Percentiles rank a stretch among this genome's conserved stretches.
Evolutionary conservation across 2,797 vertebrate species (phyloP).

Genomic region (Limosa lapponica): DNA sequence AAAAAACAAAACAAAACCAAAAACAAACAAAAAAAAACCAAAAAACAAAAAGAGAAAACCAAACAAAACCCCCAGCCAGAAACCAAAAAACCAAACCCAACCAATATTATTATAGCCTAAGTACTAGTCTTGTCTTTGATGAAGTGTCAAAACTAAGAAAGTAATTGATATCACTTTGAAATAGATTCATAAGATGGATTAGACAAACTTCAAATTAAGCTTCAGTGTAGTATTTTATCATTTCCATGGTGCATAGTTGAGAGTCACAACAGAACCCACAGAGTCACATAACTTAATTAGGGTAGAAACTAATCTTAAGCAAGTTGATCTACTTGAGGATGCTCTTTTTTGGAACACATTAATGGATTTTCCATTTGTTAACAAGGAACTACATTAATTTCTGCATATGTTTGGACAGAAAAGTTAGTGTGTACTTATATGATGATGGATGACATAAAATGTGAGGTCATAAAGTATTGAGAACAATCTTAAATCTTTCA

Average conservation of each 20-base stretch:
- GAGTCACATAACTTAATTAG: neutral
- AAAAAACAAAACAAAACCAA: neutral
- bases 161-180: neutral
- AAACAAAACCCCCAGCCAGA: neutral
- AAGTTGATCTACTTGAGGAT: neutral
- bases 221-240: neutral
- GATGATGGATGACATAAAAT: neutral
- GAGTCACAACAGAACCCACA: neutral
- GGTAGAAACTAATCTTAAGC: neutral
- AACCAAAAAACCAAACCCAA: neutral
- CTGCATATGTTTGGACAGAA: neutral
- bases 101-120: neutral
- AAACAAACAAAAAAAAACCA: fast-evolving
- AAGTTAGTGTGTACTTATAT: neutral
- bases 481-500: neutral
- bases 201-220: neutral
- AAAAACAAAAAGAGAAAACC: fast-evolving
- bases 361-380: neutral
- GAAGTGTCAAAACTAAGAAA: neutral
- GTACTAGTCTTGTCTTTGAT: neutral
- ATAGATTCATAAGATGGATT: neutral
- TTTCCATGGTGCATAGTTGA: neutral
- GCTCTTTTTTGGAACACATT: neutral
- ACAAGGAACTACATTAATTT: neutral
- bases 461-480: neutral